Evolutionary conservation across 92 coral and sea anemone genomes (phyloP), one percentile per base, ranked within the genome.

Genomic region (Epizoanthus illoricatus): DNA sequence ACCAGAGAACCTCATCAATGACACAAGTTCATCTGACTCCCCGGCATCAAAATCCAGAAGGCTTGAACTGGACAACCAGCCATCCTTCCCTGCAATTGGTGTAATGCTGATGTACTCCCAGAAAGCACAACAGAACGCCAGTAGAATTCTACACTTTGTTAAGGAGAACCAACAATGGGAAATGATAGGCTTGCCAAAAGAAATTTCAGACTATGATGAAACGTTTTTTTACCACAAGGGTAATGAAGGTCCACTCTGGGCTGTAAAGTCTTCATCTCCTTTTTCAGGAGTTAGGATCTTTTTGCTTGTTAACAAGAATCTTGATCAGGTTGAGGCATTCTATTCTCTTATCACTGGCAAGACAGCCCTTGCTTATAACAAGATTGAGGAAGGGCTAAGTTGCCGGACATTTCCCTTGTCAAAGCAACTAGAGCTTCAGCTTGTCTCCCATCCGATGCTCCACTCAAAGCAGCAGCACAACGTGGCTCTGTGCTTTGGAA

Each of bases 301-400:
- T 39, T 69, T 93, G 68, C 81, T 84, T 85, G 97, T 93, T 55
- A 93, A 91, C 88, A 88, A 78, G 64, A 88, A 87, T 59, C 75
- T 93, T 80, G 97, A 93, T 42, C 90, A 93, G 43, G 90, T 91
- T 57, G 97, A 93, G 85, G 84, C 76, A 28, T 93, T 93, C 78
- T 93, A 93, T 75, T 45, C 91, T 61, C 60, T 86, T 54, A 91
- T 93, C 81, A 93, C 92, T n/a, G 94, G 92, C 28, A 93, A 90
- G 71, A 58, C 89, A 42, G 89, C 97, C 21, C 80, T 93, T 55
- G 94, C 92, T 47, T 89, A 86, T 18, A 89, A 93, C 87, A 93
- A 91, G 84, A 93, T 88, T 10, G 94, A 91, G 65, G 97, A 93
- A 61, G 97, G 97, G 18, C 87, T 93, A 5, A 86, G 92, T 78